Base-by-base conservation (phyloP, 2,113 vertebrate species). In the Quiscalus mexicanus region DNA sequence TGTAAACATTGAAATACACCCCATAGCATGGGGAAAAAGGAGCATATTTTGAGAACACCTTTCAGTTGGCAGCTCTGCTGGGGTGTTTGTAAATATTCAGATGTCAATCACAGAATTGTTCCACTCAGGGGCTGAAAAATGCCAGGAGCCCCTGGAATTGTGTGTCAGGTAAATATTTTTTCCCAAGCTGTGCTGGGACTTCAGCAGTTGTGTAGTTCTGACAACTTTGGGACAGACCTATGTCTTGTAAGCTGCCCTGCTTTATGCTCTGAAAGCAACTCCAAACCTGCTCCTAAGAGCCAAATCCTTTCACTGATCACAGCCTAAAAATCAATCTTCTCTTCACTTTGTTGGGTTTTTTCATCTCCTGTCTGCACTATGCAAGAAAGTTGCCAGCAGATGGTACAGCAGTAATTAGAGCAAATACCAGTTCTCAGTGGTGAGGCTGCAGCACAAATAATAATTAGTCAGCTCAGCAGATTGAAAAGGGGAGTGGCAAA, bases 11-110 rank as follows among this genome's bases (percentile, higher is more conserved):
- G 68, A 92, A 92, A 74, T 67, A 35, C 0, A n/a, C 15, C 75
- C 16, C 62, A 24, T 2, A 59, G 42, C 82, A 53, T 0, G 0
- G 45, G 22, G 9, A 0, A 2, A 33, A 56, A 42, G 3, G 23
- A 65, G 18, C 5, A 2, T 55, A 25, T 84, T 90, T 58, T 65
- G 33, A 69, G 64, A 80, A 41, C 33, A 70, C n/a, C 37, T 88
- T 90, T 45, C 63, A 64, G 22, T 19, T 65, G 49, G 35, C 30
- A 62, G 63, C 59, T 65, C 58, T 41, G 65, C 58, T 39, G 2
- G 3, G 1, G 63, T 4, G 3, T 64, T 73, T 35, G 25, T 45
- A 35, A 78, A 82, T 27, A 69, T 18, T 24, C 50, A 49, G 14
- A 42, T 90, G 79, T 58, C 67, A 77, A 1, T 80, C 41, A 31